Percentiles rank a stretch among this genome's conserved stretches.
Evolutionary conservation across 2,888 invertebrate species (phyloP).

Genomic region (Falcaria lacertinaria): DNA sequence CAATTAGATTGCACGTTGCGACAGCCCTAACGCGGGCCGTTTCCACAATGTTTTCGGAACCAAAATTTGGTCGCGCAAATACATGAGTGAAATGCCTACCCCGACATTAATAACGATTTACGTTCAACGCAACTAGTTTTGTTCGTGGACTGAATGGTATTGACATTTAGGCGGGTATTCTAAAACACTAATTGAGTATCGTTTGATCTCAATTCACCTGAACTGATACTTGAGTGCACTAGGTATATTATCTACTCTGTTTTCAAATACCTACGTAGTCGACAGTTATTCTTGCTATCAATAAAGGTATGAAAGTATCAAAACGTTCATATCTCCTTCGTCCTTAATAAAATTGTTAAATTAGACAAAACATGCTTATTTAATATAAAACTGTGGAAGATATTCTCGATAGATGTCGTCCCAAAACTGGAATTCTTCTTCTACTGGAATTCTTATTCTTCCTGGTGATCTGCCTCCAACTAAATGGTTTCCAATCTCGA

Average conservation of each 20-base stretch:
- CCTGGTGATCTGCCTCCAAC: conserved; percentile 16
- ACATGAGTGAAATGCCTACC: background rate
- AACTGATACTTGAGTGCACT: too few relatives aligned
- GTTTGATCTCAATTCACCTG: too few relatives aligned
- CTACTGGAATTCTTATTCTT: conserved; percentile 28
- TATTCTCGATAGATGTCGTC: conserved; percentile 29
- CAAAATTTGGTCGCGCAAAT: background rate
- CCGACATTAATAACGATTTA: background rate
- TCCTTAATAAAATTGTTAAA: too few relatives aligned
- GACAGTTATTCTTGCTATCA: too few relatives aligned
- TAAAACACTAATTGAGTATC: too few relatives aligned
- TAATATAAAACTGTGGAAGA: conserved; percentile 7
- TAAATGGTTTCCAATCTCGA: conserved; percentile 34
- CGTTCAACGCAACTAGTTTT: background rate
- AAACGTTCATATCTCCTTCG: background rate
- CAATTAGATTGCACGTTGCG: conserved; percentile 17
- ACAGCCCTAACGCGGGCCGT: background rate
- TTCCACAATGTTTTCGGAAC: background rate
- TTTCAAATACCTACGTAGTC: too few relatives aligned
- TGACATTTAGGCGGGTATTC: too few relatives aligned
- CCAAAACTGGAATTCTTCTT: conserved; percentile 35
- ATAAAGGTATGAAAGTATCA: too few relatives aligned
- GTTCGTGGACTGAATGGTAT: background rate
- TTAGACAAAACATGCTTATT: conserved; percentile 9
- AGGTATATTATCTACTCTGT: too few relatives aligned